Percentiles rank a stretch among this genome's conserved stretches.
These are phyloP conservation scores for Dascillus cervinus DNA, from an alignment of 2,888 invertebrate species.

Conservation along the genomic window DNA sequence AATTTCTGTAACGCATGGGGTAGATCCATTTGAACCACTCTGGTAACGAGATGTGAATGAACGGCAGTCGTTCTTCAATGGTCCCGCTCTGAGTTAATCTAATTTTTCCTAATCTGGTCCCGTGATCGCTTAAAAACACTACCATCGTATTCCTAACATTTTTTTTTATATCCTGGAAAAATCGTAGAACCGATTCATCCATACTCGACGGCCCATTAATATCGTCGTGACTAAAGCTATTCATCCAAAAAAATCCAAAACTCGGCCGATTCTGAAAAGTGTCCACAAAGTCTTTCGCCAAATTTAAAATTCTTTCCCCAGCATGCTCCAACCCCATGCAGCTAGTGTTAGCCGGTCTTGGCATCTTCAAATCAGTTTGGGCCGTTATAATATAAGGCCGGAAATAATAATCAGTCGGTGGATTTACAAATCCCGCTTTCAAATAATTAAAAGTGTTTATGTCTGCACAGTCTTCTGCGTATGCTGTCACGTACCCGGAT, in stretches of 20 bases:
- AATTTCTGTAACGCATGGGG: constrained; percentile 48
- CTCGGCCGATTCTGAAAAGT: constrained; percentile 55
- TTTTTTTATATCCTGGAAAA: constrained; percentile 52
- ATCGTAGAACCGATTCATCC: constrained; percentile 54
- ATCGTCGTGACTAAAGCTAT: constrained; percentile 69
- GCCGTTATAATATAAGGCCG: constrained; percentile 65
- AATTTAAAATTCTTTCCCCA: constrained; percentile 61
- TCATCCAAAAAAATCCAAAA: constrained; percentile 77
- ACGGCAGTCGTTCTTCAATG: constrained; percentile 72
- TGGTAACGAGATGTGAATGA: constrained; percentile 63
- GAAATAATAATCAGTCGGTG: constrained; percentile 77
- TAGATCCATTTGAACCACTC: constrained; percentile 50
- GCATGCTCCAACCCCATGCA: constrained; percentile 56
- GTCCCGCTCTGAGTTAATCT: constrained; percentile 63
- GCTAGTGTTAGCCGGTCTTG: constrained; percentile 22
- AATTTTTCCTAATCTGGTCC: constrained; percentile 67
- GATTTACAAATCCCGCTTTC: constrained; percentile 61
- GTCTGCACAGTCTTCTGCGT: constrained; percentile 66
- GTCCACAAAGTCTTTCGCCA: constrained; percentile 58
- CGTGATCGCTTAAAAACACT: constrained; percentile 73
- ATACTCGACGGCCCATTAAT: constrained; percentile 60
- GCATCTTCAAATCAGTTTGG: constrained; percentile 43
- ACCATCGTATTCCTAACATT: constrained; percentile 60
- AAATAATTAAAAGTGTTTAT: constrained; percentile 70
- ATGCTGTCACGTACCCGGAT: constrained; percentile 69